Evolutionary conservation across 2,797 vertebrate genomes (phyloP).

Genomic region (Dendrocincla tyrannina): DNA sequence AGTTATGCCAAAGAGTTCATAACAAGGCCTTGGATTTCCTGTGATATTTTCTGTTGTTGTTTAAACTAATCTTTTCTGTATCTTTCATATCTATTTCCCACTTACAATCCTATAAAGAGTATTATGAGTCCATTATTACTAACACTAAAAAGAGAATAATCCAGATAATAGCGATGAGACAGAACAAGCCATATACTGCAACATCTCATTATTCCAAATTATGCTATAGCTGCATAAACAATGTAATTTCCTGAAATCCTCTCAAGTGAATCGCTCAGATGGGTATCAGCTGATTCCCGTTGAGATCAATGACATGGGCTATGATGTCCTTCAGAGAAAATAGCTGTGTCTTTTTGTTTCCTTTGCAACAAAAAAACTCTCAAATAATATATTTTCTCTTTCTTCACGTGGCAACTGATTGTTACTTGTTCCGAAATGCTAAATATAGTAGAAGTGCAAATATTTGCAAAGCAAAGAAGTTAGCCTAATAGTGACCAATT

Average conservation of each 20-base stretch:
- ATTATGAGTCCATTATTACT: background rate
- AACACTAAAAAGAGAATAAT: background rate
- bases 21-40: background rate
- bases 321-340: background rate
- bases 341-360: background rate
- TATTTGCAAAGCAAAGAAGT: background rate
- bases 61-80: background rate
- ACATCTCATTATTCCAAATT: background rate
- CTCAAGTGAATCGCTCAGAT: background rate
- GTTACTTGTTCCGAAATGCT: background rate
- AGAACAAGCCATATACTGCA: background rate
- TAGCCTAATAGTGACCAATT: background rate
- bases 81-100: background rate
- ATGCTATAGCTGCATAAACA: background rate
- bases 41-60: background rate
- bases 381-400: background rate
- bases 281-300: background rate
- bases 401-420: background rate
- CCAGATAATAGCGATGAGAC: background rate
- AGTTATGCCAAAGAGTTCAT: background rate
- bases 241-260: background rate
- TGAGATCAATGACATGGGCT: background rate
- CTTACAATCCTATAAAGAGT: background rate
- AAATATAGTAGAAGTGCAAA: background rate
- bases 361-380: constrained; percentile 4